Evolutionary conservation across 1,140 invertebrate genomes (phyloP), one percentile per base, ranked within the genome.

Genomic region (Polypedilum pembai): DNA sequence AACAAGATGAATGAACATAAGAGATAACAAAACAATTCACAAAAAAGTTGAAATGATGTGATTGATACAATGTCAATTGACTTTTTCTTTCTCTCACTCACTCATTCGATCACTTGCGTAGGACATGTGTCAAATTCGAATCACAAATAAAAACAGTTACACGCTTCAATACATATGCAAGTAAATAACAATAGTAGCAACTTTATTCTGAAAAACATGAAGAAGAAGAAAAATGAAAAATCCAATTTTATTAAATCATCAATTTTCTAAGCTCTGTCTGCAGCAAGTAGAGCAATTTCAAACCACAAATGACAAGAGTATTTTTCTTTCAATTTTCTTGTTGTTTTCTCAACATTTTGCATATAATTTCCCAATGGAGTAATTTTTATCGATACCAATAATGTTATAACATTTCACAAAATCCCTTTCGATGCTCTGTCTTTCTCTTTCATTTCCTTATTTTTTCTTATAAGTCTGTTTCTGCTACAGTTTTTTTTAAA

Each of bases 31-130:
- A 56, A 56, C 45, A 56, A 56, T 56, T 56, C 12, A 33, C 24
- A 33, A 33, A 33, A 33, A 56, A 56, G 12, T 56, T 56, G 45
- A 56, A 56, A 56, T 56, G 45, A 56, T 56, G 45, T 56, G 45
- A 56, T 56, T 56, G 45, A 56, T 56, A 56, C 45, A 56, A n/a
- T 56, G 45, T n/a, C 45, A 56, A 56, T 56, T 56, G 45, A 56
- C 45, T 56, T 56, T n/a, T 56, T 45, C n/a, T 56, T 15, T 56
- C 12, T 56, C n/a, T n/a, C 45, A 56, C 12, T n/a, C 24, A 5
- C 24, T 33, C 24, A 33, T 5, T 33, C 24, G 24, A 33, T 33
- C 24, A 3, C 24, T 33, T 33, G 24, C 24, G 24, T 33, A 33
- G 24, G 24, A 33, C 24, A 33, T 33, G 24, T 33, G 24, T 33